Percentiles rank a stretch among this genome's conserved stretches.
Evolutionary conservation across 2,797 vertebrate species (phyloP).

Genomic region (Craterocephalus amniculus): DNA sequence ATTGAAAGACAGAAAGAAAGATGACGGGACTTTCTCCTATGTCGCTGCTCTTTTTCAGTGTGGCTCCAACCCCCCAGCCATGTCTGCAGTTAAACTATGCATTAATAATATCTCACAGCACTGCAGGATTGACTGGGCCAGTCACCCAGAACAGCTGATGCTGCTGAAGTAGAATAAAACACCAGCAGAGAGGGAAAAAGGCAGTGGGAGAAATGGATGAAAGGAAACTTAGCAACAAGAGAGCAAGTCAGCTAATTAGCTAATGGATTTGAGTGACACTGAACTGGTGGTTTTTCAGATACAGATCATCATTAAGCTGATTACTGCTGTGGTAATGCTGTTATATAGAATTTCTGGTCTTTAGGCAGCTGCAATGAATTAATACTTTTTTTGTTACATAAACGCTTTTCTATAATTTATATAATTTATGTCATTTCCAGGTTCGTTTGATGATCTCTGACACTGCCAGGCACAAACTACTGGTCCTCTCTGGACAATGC

Average conservation of each 20-base stretch:
- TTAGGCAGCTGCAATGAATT: not conserved
- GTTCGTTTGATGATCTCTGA: slow-evolving; percentile 96
- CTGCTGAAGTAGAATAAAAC: slow-evolving; percentile 56
- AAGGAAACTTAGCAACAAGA: slow-evolving; percentile 24
- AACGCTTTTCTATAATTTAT: not conserved
- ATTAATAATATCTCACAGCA: slow-evolving; percentile 73
- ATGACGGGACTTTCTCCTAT: slow-evolving; percentile 31
- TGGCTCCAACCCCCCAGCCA: slow-evolving; percentile 12
- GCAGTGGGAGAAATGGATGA: slow-evolving; percentile 21
- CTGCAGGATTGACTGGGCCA: slow-evolving; percentile 67
- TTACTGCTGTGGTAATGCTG: not conserved
- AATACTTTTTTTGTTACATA: not conserved
- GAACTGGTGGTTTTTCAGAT: slow-evolving; percentile 56
- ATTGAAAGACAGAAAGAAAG: not conserved
- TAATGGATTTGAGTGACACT: slow-evolving; percentile 62
- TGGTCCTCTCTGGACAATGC: slow-evolving; percentile 94
- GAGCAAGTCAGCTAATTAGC: slow-evolving; percentile 61
- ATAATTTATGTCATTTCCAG: slow-evolving; percentile 68
- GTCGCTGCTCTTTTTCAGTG: slow-evolving; percentile 29
- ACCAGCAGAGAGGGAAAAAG: slow-evolving; percentile 8
- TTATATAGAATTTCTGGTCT: not conserved
- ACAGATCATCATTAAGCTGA: slow-evolving; percentile 34
- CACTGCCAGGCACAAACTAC: slow-evolving; percentile 92
- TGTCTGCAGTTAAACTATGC: slow-evolving; percentile 66
- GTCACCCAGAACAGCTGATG: slow-evolving; percentile 59